Percentiles rank a stretch among this genome's conserved stretches.
These are phyloP conservation scores for Erinaceus europaeus DNA, from an alignment of 2,113 vertebrate species.

Conservation along the genomic window DNA sequence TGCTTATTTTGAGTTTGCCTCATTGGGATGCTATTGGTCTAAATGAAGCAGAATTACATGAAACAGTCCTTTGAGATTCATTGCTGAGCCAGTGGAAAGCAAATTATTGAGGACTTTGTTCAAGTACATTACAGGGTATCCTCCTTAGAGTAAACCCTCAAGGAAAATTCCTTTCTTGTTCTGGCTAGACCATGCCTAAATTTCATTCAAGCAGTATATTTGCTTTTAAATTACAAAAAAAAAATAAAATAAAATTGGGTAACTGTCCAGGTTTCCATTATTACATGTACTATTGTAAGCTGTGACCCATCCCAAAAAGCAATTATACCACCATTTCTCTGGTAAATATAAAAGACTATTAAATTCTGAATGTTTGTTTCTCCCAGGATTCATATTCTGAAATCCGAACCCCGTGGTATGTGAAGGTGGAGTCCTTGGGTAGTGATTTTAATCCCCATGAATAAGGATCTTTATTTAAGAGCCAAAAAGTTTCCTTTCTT, in stretches of 20 bases:
- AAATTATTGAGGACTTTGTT: conserved; percentile 15
- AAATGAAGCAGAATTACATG: neutral
- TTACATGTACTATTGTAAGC: neutral
- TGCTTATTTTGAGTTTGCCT: neutral
- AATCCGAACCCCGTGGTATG: neutral
- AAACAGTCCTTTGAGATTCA: neutral
- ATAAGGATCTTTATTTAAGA: neutral
- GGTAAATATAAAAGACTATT: neutral
- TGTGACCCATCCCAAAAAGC: neutral
- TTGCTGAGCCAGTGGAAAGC: neutral
- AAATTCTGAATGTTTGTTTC: neutral
- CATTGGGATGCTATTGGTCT: neutral
- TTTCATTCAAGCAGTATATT: neutral
- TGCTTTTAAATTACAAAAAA: neutral
- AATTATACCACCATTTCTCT: neutral
- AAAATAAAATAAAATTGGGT: neutral
- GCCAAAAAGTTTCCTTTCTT: neutral
- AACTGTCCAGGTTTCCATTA: neutral
- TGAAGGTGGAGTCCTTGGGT: neutral
- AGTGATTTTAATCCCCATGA: neutral
- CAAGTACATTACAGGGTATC: neutral
- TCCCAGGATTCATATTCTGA: neutral
- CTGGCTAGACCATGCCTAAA: neutral
- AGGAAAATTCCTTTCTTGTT: neutral
- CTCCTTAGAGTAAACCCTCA: neutral